A percentile compares a stretch with the other conserved stretches of the same genome.
phyloP scores from a whole-genome alignment of 2,113 vertebrate species.

The Narcine bancroftii region DNA sequence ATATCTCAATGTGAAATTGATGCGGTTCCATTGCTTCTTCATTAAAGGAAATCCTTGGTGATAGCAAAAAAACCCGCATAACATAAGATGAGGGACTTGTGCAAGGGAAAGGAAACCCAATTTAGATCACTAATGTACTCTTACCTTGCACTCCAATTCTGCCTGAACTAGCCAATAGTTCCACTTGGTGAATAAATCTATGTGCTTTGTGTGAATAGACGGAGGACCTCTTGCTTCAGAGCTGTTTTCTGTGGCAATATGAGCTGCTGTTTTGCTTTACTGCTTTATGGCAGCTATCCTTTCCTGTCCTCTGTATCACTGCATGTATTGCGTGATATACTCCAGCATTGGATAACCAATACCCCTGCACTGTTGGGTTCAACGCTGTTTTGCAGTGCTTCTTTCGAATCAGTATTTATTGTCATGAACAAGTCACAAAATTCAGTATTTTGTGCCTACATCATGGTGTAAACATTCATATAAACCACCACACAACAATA shows the following conservation, averaged over 20 bases:
- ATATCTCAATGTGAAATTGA: constrained; percentile 2
- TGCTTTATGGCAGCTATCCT: neutral
- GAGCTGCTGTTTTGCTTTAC: neutral
- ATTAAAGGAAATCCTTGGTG: neutral
- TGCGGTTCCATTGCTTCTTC: neutral
- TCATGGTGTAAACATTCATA: too few species aligned
- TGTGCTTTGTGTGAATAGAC: neutral
- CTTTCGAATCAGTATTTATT: too few species aligned
- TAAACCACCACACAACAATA: too few species aligned
- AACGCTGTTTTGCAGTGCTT: neutral
- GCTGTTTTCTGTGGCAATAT: neutral
- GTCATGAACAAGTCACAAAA: too few species aligned
- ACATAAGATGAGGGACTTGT: neutral
- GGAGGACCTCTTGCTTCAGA: neutral
- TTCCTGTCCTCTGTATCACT: neutral
- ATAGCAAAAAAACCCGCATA: neutral
- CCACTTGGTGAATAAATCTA: neutral
- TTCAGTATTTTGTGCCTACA: too few species aligned
- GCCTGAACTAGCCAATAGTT: neutral
- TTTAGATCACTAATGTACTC: neutral
- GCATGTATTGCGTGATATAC: neutral
- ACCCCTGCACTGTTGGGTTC: neutral
- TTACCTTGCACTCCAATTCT: neutral
- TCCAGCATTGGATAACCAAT: too few species aligned
- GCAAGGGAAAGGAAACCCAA: neutral